A percentile compares a stretch with the other conserved stretches of the same genome.
Conservation (phyloP, 2,888 invertebrate species). For the Scotopteryx bipunctaria region DNA sequence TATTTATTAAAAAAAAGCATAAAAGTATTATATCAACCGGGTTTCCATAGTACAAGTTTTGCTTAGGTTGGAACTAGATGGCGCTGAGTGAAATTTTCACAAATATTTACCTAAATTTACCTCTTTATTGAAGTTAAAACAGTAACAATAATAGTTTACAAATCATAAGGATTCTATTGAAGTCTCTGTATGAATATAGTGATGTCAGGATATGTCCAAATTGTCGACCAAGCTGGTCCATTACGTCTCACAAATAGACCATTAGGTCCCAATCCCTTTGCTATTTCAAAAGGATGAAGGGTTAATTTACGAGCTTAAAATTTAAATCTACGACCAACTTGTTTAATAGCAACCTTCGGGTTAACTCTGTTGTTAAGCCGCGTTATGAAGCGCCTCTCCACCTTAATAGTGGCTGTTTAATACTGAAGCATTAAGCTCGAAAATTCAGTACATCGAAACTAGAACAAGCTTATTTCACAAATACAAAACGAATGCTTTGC, state of each 20-base stretch:
- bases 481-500: conserved; percentile 6
- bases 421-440: conserved; percentile 23
- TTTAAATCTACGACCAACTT: conserved; percentile 81
- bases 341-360: conserved; percentile 73
- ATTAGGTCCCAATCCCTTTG: conserved; percentile 81
- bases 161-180: conserved; percentile 52
- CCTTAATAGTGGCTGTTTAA: conserved; percentile 16
- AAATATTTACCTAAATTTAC: no score
- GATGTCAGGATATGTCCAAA: conserved; percentile 75
- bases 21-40: no score
- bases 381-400: conserved; percentile 56
- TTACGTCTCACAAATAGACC: conserved; percentile 82
- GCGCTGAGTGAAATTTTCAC: no score
- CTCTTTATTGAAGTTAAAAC: no score
- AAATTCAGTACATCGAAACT: conserved; percentile 42
- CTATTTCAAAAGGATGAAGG: conserved; percentile 82
- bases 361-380: conserved; percentile 76
- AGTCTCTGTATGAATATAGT: conserved; percentile 63
- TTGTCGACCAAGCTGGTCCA: conserved; percentile 76
- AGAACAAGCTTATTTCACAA: conserved; percentile 2
- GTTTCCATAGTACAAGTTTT: no score
- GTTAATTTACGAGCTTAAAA: conserved; percentile 83
- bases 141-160: no score
- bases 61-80: no score
- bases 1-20: no score